Base-by-base conservation (phyloP, 1,140 invertebrate species). In the Lasaia peninsularis region DNA sequence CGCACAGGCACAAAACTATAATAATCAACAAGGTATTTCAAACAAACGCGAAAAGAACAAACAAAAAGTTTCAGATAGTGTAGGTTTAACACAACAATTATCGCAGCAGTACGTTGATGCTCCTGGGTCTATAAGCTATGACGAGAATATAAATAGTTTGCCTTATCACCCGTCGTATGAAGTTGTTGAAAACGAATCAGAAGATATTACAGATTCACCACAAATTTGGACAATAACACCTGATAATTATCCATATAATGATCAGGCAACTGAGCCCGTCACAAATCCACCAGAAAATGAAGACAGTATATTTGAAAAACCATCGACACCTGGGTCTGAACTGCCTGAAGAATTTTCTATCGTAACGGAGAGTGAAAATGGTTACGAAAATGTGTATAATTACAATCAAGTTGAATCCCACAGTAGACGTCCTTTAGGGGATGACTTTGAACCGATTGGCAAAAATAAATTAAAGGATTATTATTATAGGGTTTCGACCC, bases 391-490 rank as follows among this genome's bases (percentile, higher is more conserved):
- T 58, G 72, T 66, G 63, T 76, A 80, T 53, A 75, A 65, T 58
- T 88, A 83, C 63, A 70, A 52, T 28, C 68, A 86, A 58, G 62
- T 79, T 48, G 83, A 88, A 73, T 73, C 73, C 58, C 83, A 88
- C 79, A 86, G 80, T 62, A 79, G 78, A 58, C 79, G 80, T 53
- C 86, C 83, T 20, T 62, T 79, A 24, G 82, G 78, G 31, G 78
- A 88, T 50, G 83, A 86, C 52, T 85, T 84, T 62, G 81, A 88
- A 65, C 82, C 86, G 1, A 86, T 88, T 28, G 73, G 71, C 20
- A 80, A 81, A 44, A 71, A 84, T 35, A 86, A 88, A 63, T 70
- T 88, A 2, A 86, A 86, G 58, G 86, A 88, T 24, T 86, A 86
- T 56, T 88, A 88, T 48, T 88, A 88, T 44, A 86, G 75, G 67